Evolutionary conservation across 2,797 vertebrate genomes (phyloP), one percentile per base, ranked within the genome.

Genomic region (Champsocephalus gunnari): DNA sequence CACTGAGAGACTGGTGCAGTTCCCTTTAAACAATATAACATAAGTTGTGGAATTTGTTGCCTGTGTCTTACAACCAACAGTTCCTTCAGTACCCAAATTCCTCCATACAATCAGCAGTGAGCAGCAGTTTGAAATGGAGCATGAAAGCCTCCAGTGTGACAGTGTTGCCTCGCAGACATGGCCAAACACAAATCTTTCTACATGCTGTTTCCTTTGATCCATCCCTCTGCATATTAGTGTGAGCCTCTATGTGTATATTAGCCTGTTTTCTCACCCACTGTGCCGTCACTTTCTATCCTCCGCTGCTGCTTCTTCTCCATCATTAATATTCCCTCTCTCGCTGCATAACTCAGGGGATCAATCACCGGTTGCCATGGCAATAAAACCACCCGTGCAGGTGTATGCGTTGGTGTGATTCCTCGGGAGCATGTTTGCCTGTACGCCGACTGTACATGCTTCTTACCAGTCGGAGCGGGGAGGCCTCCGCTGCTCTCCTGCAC

Each of bases 321-420:
- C 87, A 86, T 90, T 90, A 85, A 90, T 91, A 91, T 91, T 89
- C 87, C 59, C 51, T 71, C 82, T 81, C 67, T 76, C 78, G 5
- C 74, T 68, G 79, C 84, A 87, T 85, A 92, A 90, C 88, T 88
- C 82, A 17, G 83, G 85, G 90, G 89, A 94, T 94, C 93, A 93
- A 88, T 94, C 91, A 90, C 66, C 32, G 82, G 94, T 94, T 94
- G 55, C 93, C 92, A 92, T 92, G 88, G 91, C 74, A 61, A 93
- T 83, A 59, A 81, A 89, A 83, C 87, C 88, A 84, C 89, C 86
- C 87, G 77, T 84, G 87, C 88, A 91, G 84, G 88, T 88, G 80
- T 56, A 3, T 66, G 80, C 43, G 55, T 53, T 21, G 4, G 67
- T 3, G 38, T 44, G 69, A 54, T 57, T 63, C 57, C 51, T 21